Evolutionary conservation across 2,113 vertebrate species (phyloP).

Genomic region (Anthoscopus minutus): DNA sequence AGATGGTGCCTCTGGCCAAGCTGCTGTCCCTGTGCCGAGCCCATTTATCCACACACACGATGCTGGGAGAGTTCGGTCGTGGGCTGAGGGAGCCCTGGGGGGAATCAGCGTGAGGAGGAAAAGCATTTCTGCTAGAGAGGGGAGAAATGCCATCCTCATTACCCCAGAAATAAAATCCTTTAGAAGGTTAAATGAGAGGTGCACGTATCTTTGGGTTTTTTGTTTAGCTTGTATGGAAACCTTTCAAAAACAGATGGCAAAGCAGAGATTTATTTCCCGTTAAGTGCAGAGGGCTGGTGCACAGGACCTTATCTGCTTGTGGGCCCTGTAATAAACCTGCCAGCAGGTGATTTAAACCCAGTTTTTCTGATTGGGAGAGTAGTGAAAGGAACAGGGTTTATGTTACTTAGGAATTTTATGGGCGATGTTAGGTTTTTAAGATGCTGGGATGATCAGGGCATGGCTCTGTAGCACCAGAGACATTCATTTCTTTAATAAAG

Average conservation of each 20-base stretch:
- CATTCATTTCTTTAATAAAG: not conserved
- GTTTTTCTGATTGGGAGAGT: constrained; percentile 36
- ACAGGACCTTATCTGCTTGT: constrained; percentile 51
- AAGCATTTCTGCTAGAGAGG: not conserved
- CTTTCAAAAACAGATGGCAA: constrained; percentile 34
- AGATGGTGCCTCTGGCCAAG: not conserved
- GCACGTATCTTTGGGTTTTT: not conserved
- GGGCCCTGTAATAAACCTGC: constrained; percentile 55
- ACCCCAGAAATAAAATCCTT: not conserved
- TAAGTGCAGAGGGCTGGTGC: constrained; percentile 51
- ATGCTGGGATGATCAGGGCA: not conserved
- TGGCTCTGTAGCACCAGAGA: not conserved
- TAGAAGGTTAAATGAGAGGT: not conserved
- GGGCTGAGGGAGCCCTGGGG: not conserved
- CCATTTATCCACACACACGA: accelerated
- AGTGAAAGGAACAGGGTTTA: not conserved
- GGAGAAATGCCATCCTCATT: not conserved
- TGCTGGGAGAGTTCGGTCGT: accelerated
- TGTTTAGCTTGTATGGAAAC: constrained; percentile 2
- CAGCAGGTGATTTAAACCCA: constrained; percentile 54
- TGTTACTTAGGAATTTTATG: constrained; percentile 39
- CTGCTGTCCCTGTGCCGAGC: not conserved
- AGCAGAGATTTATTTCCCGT: constrained; percentile 20
- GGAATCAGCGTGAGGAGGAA: not conserved
- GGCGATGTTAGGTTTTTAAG: not conserved